Evolutionary conservation across 2,888 invertebrate species (phyloP), one percentile per base, ranked within the genome.

Genomic region (Harmothoe impar): DNA sequence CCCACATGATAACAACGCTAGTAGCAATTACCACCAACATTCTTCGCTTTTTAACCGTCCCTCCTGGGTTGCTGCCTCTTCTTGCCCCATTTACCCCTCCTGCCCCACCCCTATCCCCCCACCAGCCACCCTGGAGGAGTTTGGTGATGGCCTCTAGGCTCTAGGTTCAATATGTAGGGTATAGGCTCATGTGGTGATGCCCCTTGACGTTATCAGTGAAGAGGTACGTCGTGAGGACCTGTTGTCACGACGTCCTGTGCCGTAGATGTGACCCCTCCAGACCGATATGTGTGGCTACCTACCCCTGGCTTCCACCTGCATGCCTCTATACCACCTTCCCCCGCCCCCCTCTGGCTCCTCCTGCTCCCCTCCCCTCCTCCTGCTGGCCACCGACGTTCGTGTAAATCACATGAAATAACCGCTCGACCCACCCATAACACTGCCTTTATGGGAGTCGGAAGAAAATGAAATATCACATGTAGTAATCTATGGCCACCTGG

Each of bases 391-490:
- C 54, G 54, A 29, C 15, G 86, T 86, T 25, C 86, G 86, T 86
- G 86, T 86, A 86, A 86, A 86, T 86, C 86, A 86, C 86, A 52
- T 86, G 56, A 86, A 86, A 86, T 56, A 86, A 52, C 86, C 86
- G 56, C 86, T 52, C 86, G 52, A 86, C 52, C 86, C 54, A 86
- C 31, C 86, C 86, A 86, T 86, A 86, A 86, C 86, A 86, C 86
- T 86, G 86, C 86, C 56, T 86, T 86, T 86, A 86, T 86, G 86
- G 56, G 86, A 86, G 86, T 52, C 86, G 86, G 86, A 86, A 86
- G 86, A 86, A 86, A 86, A 86, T 86, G 86, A 86, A 86, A 86
- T 86, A 86, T 86, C 86, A 86, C 86, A 86, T 52, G 54, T 23
- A 54, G 86, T 86, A 86, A 86, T 86, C 86, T 86, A 86, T 54